Evolutionary conservation across 2,797 vertebrate genomes (phyloP).

Genomic region (Molossus alvarezi): DNA sequence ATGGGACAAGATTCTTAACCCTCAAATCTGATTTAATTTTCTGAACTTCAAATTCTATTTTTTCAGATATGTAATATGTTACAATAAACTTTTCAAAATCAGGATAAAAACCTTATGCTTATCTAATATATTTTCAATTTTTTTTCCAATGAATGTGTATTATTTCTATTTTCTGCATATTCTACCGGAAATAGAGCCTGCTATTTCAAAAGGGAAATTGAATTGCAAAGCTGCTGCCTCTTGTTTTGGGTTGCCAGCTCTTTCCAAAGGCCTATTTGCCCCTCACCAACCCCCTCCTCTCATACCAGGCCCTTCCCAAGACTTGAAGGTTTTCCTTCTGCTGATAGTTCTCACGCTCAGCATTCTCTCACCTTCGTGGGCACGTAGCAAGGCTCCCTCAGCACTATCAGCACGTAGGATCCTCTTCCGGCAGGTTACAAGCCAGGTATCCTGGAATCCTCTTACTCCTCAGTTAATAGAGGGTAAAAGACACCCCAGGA

Average conservation of each 20-base stretch:
- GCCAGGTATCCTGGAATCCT: neutral
- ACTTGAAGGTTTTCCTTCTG: neutral
- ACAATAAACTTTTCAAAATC: constrained; percentile 61
- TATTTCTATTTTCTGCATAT: constrained; percentile 18
- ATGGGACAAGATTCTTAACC: neutral
- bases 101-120: neutral
- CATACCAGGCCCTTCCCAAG: neutral
- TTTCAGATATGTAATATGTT: constrained; percentile 50
- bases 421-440: neutral
- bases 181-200: constrained; percentile 14
- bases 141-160: neutral
- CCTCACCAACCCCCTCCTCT: neutral
- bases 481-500: neutral
- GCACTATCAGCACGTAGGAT: rapidly evolving
- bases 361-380: constrained; percentile 44
- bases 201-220: constrained; percentile 41
- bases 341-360: neutral
- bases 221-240: constrained; percentile 7
- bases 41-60: constrained; percentile 25
- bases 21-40: constrained; percentile 60
- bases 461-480: neutral
- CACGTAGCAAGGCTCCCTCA: neutral
- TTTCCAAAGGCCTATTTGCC: neutral
- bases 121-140: neutral
- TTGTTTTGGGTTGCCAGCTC: neutral